Base-by-base conservation (phyloP, 2,113 vertebrate genomes). In the Eptesicus fuscus region DNA sequence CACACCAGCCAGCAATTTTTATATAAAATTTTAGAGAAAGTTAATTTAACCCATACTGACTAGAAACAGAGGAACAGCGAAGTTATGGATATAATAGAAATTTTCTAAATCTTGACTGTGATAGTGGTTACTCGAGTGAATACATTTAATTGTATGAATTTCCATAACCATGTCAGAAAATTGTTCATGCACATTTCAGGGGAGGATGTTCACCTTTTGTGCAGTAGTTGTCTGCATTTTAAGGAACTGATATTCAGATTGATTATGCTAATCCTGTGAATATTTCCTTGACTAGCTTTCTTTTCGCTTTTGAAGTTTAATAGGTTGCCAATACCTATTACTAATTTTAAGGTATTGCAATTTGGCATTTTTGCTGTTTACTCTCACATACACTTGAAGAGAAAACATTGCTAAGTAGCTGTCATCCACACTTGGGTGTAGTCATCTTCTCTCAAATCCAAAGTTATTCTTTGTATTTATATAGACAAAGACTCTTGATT, bases 21-120 rank as follows among this genome's bases (percentile, higher is more conserved):
- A 17, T 22, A 44, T 30, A 10, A 37, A 47, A 71, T 23, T 82
- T 42, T 90, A 80, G 14, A 53, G 12, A 28, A 88, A 88, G 35
- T 3, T 11, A 13, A 37, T 9, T 78, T 79, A 82, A 74, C 4
- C 7, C 1, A 49, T 32, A 65, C 14, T 77, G 7, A 88, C 11
- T 63, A 5, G 42, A 83, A 77, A n/a, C 4, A 56, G 6, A 47
- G 4, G 1, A 83, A 42, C 25, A 11, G 10, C 32, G 22, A 59
- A 4, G 0, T 53, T 83, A 49, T 9, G 4, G 7, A 61, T 37
- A 0, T 35, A 1, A 47, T 12, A 16, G 23, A 49, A 37, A 61
- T 77, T 73, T 47, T 85, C 32, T 37, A 83, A 83, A 83, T 87
- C 49, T 88, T 84, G 23, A 80, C 79, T 35, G 0, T 85, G 47